A percentile compares a stretch with the other conserved stretches of the same genome.
Conservation (phyloP, 2,888 invertebrate genomes). For the Resseliella maxima region DNA sequence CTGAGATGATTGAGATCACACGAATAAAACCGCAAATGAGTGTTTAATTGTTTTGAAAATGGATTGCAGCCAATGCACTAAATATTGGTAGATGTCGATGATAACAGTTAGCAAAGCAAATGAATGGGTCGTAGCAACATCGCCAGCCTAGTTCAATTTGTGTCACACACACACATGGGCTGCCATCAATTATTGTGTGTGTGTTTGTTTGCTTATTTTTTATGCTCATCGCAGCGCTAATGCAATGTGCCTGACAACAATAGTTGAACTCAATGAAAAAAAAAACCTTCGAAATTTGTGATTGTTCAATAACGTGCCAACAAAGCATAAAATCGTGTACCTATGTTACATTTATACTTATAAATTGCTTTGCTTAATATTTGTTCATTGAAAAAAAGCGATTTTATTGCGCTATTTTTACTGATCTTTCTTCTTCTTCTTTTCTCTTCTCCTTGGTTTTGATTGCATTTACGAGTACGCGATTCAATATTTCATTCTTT, state of each 20-base stretch:
- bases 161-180: too few species aligned
- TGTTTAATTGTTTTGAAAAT: not conserved
- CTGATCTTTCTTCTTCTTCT: conserved; percentile 16
- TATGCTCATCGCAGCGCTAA: not conserved
- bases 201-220: not conserved
- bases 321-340: conserved; percentile 54
- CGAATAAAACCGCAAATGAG: not conserved
- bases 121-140: not conserved
- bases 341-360: conserved; percentile 51
- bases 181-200: not conserved
- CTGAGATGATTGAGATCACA: not conserved
- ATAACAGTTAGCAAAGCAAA: not conserved
- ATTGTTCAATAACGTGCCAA: conserved; percentile 53
- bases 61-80: conserved; percentile 3
- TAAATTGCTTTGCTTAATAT: conserved; percentile 53
- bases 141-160: not conserved
- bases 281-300: conserved; percentile 33
- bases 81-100: conserved; percentile 48
- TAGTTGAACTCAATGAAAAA: conserved; percentile 41
- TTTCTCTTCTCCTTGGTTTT: not conserved
- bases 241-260: conserved; percentile 20
- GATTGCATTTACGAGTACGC: not conserved
- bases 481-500: not conserved
- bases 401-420: conserved; percentile 43
- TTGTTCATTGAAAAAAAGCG: conserved; percentile 10